Evolutionary conservation across 2,797 vertebrate genomes (phyloP).

Genomic region (Hyperoplus immaculatus): DNA sequence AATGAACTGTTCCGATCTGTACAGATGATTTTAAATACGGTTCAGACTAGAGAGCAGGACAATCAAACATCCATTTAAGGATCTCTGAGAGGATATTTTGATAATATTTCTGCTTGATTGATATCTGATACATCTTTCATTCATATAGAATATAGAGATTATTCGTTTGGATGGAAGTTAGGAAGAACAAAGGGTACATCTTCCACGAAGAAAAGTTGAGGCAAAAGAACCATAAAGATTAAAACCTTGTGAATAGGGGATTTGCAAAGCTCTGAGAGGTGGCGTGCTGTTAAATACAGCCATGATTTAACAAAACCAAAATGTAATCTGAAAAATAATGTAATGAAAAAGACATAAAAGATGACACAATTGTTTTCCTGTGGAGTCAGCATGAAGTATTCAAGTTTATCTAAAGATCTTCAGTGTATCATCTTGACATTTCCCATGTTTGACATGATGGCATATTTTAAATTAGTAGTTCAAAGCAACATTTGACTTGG

Average conservation of each 20-base stretch:
- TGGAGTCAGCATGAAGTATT: neutral
- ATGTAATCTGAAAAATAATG: slow-evolving; percentile 36
- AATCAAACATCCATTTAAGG: slow-evolving; percentile 28
- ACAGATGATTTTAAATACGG: slow-evolving; percentile 13
- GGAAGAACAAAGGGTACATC: slow-evolving; percentile 8
- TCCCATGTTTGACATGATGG: slow-evolving; percentile 26
- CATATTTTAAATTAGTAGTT: slow-evolving; percentile 22
- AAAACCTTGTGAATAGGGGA: slow-evolving; percentile 21
- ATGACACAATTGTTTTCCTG: neutral
- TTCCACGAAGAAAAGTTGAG: neutral
- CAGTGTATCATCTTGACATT: slow-evolving; percentile 18
- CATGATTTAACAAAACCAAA: slow-evolving; percentile 43
- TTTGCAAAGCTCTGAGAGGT: slow-evolving; percentile 72
- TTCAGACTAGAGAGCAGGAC: slow-evolving; percentile 21
- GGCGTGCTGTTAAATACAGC: slow-evolving; percentile 47
- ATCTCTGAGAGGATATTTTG: slow-evolving; percentile 22
- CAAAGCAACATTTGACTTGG: slow-evolving; percentile 70
- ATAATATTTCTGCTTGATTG: slow-evolving; percentile 24
- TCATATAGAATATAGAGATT: slow-evolving; percentile 22
- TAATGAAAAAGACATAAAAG: slow-evolving; percentile 25
- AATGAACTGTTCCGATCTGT: slow-evolving; percentile 30
- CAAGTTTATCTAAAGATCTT: slow-evolving; percentile 28
- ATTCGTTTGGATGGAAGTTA: slow-evolving; percentile 16
- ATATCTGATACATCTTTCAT: slow-evolving; percentile 30
- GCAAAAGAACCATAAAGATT: neutral